A percentile compares a stretch with the other conserved stretches of the same genome.
phyloP scores from a whole-genome alignment of 2,113 vertebrate genomes.

The Corythornis cristatus region DNA sequence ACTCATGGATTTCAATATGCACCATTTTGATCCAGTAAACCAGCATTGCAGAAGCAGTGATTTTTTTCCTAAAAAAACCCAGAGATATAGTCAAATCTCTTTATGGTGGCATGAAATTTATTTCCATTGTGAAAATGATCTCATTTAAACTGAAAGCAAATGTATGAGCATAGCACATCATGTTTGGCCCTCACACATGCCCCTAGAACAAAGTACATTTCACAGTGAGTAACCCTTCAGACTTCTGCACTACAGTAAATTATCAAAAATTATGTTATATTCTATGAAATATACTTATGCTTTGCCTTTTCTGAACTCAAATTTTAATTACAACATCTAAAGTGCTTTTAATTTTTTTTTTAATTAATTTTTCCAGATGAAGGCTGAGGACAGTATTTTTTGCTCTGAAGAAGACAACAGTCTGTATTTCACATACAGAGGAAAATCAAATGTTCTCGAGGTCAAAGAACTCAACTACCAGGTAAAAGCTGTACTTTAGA shows the following conservation, averaged over 20 bases:
- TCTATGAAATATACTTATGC: not conserved
- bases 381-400: constrained; percentile 81
- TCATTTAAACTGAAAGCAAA: not conserved
- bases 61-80: not conserved
- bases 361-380: constrained; percentile 29
- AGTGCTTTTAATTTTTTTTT: not conserved
- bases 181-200: not conserved
- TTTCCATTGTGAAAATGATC: not conserved
- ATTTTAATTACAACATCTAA: not conserved
- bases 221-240: not conserved
- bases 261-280: not conserved
- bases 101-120: not conserved
- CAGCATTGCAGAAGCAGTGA: not conserved
- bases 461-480: constrained; percentile 89
- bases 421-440: constrained; percentile 94
- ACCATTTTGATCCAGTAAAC: not conserved
- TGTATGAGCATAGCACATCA: not conserved
- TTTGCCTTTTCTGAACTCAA: not conserved
- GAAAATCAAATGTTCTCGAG: constrained; percentile 86
- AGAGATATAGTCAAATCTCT: not conserved
- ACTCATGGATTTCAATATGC: not conserved
- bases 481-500: constrained; percentile 73
- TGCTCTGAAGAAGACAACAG: constrained; percentile 89
- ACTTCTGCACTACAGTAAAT: not conserved
- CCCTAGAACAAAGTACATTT: not conserved